A percentile compares a stretch with the other conserved stretches of the same genome.
Conservation (phyloP, 2,113 vertebrate species). For the Picathartes gymnocephalus region DNA sequence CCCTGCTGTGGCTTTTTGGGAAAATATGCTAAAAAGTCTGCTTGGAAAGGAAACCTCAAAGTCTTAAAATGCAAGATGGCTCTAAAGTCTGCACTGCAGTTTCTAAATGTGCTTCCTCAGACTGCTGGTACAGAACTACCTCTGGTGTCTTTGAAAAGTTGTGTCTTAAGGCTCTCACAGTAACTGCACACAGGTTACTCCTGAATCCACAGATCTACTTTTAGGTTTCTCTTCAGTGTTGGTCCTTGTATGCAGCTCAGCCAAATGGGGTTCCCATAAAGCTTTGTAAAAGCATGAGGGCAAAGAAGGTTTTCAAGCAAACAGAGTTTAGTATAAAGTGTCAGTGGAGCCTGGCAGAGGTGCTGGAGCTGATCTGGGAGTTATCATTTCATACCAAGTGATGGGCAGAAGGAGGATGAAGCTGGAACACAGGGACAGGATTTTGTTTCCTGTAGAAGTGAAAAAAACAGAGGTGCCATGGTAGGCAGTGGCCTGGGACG, state of each 20-base stretch:
- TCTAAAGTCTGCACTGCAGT: neutral
- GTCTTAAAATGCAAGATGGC: neutral
- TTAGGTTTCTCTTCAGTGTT: neutral
- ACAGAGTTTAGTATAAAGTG: neutral
- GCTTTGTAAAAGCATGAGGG: neutral
- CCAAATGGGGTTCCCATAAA: neutral
- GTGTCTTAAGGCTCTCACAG: neutral
- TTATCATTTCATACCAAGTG: accelerated
- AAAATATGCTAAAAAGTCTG: neutral
- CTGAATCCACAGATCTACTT: neutral
- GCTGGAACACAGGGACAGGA: neutral
- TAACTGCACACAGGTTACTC: neutral
- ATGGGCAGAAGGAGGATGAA: neutral
- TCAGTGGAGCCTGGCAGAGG: neutral
- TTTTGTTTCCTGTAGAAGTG: neutral
- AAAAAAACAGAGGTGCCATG: neutral
- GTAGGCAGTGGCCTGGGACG: neutral
- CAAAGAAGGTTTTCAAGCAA: neutral
- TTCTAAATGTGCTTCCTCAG: neutral
- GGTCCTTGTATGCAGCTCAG: neutral
- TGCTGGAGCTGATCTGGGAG: accelerated
- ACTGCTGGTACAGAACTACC: neutral
- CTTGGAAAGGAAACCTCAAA: neutral
- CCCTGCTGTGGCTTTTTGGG: neutral
- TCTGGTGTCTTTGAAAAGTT: neutral